These are phyloP conservation scores for Malurus alboscapulatus DNA, from an alignment of 2,113 vertebrate species.

Conservation along the genomic window DNA sequence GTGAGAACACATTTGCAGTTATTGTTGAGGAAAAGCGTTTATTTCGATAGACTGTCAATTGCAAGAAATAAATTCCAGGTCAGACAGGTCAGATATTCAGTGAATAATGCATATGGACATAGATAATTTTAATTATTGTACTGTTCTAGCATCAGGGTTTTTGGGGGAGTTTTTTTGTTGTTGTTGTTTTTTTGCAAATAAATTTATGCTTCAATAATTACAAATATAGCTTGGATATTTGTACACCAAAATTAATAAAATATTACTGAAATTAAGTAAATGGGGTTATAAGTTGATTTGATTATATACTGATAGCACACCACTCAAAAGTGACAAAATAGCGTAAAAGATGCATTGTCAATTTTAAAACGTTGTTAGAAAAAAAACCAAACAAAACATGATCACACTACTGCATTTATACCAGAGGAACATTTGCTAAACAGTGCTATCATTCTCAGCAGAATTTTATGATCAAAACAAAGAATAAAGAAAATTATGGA, in stretches of 20 bases:
- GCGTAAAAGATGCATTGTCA: neutral
- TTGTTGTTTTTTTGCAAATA: neutral
- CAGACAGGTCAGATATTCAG: neutral
- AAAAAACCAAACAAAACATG: neutral
- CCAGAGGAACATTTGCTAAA: neutral
- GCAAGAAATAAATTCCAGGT: neutral
- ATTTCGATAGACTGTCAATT: neutral
- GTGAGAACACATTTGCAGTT: neutral
- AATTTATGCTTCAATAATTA: neutral
- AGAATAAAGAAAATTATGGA: slow-evolving; percentile 4
- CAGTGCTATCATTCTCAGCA: neutral
- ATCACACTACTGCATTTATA: neutral
- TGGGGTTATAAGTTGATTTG: neutral
- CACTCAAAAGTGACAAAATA: neutral
- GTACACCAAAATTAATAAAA: neutral
- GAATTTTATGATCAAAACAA: slow-evolving; percentile 46
- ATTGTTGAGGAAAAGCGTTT: neutral
- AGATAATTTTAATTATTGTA: neutral
- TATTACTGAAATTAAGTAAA: neutral
- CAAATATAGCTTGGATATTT: neutral
- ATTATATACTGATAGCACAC: neutral
- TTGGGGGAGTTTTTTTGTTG: too few relatives aligned
- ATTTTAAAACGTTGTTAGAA: neutral
- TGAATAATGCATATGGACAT: neutral
- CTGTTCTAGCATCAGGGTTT: neutral